Conservation (phyloP, 1,140 invertebrate species). For the Paralvinella palmiformis region DNA sequence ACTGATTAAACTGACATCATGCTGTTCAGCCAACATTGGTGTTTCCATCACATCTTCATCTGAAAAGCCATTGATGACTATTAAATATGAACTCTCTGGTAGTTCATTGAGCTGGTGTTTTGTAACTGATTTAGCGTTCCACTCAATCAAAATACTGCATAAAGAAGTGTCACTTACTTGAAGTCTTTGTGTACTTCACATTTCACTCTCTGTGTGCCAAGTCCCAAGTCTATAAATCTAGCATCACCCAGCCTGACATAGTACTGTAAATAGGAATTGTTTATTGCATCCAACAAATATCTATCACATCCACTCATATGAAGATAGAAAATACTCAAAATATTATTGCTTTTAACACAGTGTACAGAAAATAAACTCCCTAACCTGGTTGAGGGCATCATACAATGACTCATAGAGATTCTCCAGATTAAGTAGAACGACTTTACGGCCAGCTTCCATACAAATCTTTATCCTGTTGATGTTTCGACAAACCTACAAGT, state of each 20-base stretch:
- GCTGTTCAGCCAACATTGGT: neutral
- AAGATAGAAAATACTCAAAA: neutral
- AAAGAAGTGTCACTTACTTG: slow-evolving; percentile 25
- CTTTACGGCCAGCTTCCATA: slow-evolving; percentile 46
- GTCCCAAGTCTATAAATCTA: slow-evolving; percentile 44
- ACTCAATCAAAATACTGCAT: neutral
- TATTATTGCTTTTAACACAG: neutral
- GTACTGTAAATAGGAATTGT: slow-evolving; percentile 31
- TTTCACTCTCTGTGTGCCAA: slow-evolving; percentile 46
- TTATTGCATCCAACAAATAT: neutral
- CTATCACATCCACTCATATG: neutral
- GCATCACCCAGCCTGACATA: slow-evolving; percentile 40
- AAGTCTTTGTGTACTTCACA: slow-evolving; percentile 41
- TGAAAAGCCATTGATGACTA: too few species aligned
- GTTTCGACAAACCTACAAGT: slow-evolving; percentile 40
- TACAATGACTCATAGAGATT: slow-evolving; percentile 47
- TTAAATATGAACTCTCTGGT: too few species aligned
- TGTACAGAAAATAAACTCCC: neutral
- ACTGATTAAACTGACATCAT: neutral
- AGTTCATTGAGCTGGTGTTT: too few species aligned
- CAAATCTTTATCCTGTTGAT: slow-evolving; percentile 48
- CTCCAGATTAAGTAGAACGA: slow-evolving; percentile 43
- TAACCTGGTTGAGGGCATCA: slow-evolving; percentile 44
- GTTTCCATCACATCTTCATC: too few species aligned
- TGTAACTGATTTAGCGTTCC: neutral